Percentiles rank a stretch among this genome's conserved stretches.
Evolutionary conservation across 2,113 vertebrate species (phyloP).

Genomic region (Muscicapa adusta): DNA sequence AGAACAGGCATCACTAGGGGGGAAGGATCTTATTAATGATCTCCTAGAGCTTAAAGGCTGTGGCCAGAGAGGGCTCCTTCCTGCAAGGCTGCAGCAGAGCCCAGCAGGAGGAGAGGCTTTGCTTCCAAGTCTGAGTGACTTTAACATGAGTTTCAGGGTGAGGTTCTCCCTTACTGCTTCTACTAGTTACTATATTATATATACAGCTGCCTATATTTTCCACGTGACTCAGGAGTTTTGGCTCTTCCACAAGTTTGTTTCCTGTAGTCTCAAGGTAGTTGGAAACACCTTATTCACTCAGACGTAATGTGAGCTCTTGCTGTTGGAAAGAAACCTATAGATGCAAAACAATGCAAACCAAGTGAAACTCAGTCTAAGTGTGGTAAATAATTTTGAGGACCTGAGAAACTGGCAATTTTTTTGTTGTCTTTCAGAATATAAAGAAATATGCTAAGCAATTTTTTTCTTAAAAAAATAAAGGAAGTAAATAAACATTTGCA

Average conservation of each 20-base stretch:
- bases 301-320: not conserved
- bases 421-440: not conserved
- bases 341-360: not conserved
- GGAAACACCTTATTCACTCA: not conserved
- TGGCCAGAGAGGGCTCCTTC: not conserved
- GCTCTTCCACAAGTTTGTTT: not conserved
- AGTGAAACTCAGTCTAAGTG: not conserved
- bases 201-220: not conserved
- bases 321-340: not conserved
- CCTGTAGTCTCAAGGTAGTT: not conserved
- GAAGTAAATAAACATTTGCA: not conserved
- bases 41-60: not conserved
- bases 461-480: accelerated
- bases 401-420: not conserved
- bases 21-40: not conserved
- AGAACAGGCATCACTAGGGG: not conserved
- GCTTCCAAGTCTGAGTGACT: not conserved
- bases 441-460: not conserved
- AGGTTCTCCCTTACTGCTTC: not conserved
- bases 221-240: not conserved
- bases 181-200: not conserved
- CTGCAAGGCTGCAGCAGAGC: not conserved
- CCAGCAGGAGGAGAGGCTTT: not conserved
- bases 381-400: not conserved
- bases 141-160: not conserved